Evolutionary conservation across 2,797 vertebrate genomes (phyloP).

Genomic region (Diglossa cyanea): DNA sequence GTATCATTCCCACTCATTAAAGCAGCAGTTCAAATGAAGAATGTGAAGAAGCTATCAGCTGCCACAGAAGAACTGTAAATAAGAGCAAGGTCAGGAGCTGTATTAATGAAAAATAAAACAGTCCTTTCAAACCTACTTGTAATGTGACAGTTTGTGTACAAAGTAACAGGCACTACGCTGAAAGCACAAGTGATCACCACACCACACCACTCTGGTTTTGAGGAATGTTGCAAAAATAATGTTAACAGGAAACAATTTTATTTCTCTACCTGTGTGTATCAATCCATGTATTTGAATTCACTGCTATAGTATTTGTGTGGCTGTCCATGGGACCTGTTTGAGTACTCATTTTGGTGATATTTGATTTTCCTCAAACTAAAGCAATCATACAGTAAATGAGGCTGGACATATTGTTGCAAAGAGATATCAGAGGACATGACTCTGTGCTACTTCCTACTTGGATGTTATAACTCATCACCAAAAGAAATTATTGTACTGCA

Average conservation of each 20-base stretch:
- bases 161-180: background rate
- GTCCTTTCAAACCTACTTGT: background rate
- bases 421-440: background rate
- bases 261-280: background rate
- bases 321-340: background rate
- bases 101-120: background rate
- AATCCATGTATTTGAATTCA: background rate
- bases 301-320: background rate
- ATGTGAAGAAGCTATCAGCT: background rate
- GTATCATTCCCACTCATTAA: background rate
- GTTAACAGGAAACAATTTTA: background rate
- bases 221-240: background rate
- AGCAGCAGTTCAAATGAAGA: background rate
- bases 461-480: background rate
- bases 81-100: background rate
- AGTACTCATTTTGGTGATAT: background rate
- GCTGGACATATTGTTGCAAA: background rate
- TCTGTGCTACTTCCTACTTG: background rate
- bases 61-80: background rate
- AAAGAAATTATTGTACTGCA: background rate
- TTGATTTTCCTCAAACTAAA: background rate
- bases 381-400: background rate
- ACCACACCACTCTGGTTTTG: background rate
- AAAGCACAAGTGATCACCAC: background rate
- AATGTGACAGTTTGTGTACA: background rate